Conservation (phyloP, 2,113 vertebrate genomes). For the Archocentrus centrarchus region DNA sequence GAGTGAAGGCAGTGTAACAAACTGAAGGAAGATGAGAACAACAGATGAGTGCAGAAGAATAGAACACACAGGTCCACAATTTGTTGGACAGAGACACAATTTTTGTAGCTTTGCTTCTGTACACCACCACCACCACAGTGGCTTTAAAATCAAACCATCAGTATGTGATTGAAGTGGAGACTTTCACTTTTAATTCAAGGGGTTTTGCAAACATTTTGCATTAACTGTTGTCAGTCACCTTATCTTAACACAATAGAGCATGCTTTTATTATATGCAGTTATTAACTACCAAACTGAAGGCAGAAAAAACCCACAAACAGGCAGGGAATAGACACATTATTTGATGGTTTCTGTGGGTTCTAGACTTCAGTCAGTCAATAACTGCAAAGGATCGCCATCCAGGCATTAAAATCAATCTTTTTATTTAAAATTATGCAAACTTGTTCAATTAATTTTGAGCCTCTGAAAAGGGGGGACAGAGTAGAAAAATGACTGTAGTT, state of each 20-base stretch:
- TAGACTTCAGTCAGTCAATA: too few relatives aligned
- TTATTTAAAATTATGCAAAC: too few relatives aligned
- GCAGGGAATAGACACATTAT: too few relatives aligned
- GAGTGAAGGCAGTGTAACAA: not conserved
- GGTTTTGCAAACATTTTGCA: not conserved
- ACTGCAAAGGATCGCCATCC: too few relatives aligned
- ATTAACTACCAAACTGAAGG: not conserved
- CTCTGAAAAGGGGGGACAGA: too few relatives aligned
- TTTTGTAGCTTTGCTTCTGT: not conserved
- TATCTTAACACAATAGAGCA: not conserved
- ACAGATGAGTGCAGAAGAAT: too few relatives aligned
- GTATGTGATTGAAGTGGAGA: not conserved
- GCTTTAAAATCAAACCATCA: not conserved
- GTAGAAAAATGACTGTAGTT: too few relatives aligned
- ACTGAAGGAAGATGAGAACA: not conserved
- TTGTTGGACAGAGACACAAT: not conserved
- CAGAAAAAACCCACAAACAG: too few relatives aligned
- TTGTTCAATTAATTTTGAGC: too few relatives aligned
- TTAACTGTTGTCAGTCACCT: not conserved
- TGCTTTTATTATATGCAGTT: not conserved
- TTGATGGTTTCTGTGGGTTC: too few relatives aligned
- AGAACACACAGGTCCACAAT: not conserved
- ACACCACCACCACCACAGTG: not conserved
- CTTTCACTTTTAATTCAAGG: not conserved
- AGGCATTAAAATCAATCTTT: too few relatives aligned